phyloP scores from a whole-genome alignment of 1,140 invertebrate species.

The Drosophila carrolli region DNA sequence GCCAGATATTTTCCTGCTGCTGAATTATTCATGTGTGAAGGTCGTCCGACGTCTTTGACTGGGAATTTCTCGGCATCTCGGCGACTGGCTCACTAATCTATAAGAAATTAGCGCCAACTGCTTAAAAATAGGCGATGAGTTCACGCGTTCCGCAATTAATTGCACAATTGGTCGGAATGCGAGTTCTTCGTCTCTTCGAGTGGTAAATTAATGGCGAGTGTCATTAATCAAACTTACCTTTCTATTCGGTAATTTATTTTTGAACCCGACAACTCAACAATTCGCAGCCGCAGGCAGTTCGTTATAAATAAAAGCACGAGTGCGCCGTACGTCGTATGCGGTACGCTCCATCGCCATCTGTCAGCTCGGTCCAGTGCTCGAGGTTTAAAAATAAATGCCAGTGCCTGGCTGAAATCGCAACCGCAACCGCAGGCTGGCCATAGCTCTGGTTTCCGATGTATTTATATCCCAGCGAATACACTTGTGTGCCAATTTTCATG shows the following conservation, averaged over 20 bases:
- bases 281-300: conserved; percentile 33
- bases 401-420: conserved; percentile 9
- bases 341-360: conserved; percentile 36
- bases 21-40: conserved; percentile 62
- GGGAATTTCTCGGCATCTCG: conserved; percentile 51
- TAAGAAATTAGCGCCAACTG: conserved; percentile 53
- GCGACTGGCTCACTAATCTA: conserved; percentile 52
- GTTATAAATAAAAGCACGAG: conserved; percentile 49
- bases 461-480: conserved; percentile 19
- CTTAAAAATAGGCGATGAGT: conserved; percentile 80
- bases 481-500: conserved; percentile 45
- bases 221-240: conserved; percentile 75
- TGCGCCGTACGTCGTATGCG: background rate
- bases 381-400: conserved; percentile 45
- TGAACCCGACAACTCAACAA: conserved; percentile 47
- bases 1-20: conserved; percentile 39
- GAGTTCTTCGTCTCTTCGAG: conserved; percentile 46
- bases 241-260: conserved; percentile 56
- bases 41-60: conserved; percentile 51
- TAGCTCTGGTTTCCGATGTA: conserved; percentile 39
- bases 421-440: conserved; percentile 15
- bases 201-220: conserved; percentile 52
- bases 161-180: conserved; percentile 56
- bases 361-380: conserved; percentile 30
- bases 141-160: conserved; percentile 58